These are phyloP conservation scores for Gadopsis marmoratus DNA, from an alignment of 2,797 vertebrate species.

Conservation along the genomic window DNA sequence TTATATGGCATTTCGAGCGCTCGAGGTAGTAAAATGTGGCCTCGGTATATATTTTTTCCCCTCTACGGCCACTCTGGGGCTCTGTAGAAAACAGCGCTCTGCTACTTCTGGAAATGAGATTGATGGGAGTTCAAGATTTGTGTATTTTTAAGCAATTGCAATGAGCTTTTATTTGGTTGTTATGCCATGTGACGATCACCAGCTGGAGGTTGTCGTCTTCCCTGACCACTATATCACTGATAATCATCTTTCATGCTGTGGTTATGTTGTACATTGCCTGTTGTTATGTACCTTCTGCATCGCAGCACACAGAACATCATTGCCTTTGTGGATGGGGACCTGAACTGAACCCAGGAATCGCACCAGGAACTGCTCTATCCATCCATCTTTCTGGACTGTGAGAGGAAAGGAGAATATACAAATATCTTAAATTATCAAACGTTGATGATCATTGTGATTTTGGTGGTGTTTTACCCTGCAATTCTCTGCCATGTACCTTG, in stretches of 20 bases:
- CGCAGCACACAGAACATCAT: slow-evolving; percentile 93
- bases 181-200: not conserved
- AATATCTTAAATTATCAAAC: not conserved
- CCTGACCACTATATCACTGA: not conserved
- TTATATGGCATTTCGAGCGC: too few relatives aligned
- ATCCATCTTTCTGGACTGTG: slow-evolving; percentile 76
- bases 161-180: not conserved
- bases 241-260: not conserved
- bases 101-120: too few relatives aligned
- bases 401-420: slow-evolving; percentile 3
- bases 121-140: too few relatives aligned
- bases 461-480: not conserved
- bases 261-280: not conserved
- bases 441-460: not conserved
- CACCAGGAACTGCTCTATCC: slow-evolving; percentile 90
- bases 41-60: too few relatives aligned
- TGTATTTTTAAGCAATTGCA: not conserved
- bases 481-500: slow-evolving; percentile 81
- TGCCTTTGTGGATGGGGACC: slow-evolving; percentile 95
- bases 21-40: too few relatives aligned
- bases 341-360: slow-evolving; percentile 96
- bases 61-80: too few relatives aligned
- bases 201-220: not conserved
- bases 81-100: too few relatives aligned
- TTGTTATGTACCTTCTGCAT: slow-evolving; percentile 93